These are phyloP conservation scores for Drosophila mayri DNA, from an alignment of 1,140 invertebrate genomes.

Conservation along the genomic window DNA sequence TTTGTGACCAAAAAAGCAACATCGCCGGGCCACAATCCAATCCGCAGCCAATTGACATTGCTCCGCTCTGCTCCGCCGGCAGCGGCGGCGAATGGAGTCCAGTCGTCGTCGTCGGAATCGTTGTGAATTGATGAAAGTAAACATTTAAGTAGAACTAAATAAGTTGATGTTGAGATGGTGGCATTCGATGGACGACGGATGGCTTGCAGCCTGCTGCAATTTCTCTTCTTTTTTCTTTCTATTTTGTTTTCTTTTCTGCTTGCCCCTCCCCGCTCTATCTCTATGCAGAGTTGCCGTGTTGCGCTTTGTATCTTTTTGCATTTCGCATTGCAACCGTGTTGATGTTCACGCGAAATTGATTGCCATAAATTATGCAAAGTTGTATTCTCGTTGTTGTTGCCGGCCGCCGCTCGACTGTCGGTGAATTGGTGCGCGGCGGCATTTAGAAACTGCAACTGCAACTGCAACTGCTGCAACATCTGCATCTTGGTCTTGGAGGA, in stretches of 20 bases:
- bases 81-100: constrained; percentile 21
- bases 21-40: constrained; percentile 31
- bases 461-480: constrained; percentile 33
- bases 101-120: constrained; percentile 23
- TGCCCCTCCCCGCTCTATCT: neutral
- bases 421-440: constrained; percentile 61
- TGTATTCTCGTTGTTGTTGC: constrained; percentile 48
- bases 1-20: constrained; percentile 56
- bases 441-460: constrained; percentile 62
- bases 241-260: neutral
- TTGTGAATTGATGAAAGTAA: constrained; percentile 61
- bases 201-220: constrained; percentile 40
- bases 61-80: too few relatives aligned
- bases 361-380: constrained; percentile 71
- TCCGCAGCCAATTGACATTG: constrained; percentile 45
- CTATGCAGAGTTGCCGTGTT: constrained; percentile 12
- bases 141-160: constrained; percentile 63
- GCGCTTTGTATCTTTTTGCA: constrained; percentile 29
- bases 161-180: constrained; percentile 53
- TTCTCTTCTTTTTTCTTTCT: constrained; percentile 38
- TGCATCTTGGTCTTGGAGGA: constrained; percentile 39
- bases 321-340: constrained; percentile 44
- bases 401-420: constrained; percentile 25
- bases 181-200: constrained; percentile 40
- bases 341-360: constrained; percentile 65